These are phyloP conservation scores for Erynnis tages DNA, from an alignment of 2,888 invertebrate genomes.

Conservation along the genomic window DNA sequence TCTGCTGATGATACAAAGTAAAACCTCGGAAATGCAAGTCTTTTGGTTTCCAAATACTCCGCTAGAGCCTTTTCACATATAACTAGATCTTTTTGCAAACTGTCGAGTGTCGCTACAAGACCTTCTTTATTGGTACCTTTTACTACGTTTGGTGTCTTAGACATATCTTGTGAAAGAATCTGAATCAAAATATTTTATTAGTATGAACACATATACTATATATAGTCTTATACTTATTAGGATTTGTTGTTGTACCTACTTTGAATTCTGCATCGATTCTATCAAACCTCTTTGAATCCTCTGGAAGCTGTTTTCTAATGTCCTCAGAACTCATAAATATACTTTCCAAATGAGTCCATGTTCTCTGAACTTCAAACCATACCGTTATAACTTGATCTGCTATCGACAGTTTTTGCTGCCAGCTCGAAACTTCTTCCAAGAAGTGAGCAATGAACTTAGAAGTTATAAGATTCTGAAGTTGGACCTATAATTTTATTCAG, in stretches of 20 bases:
- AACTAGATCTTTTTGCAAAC: slow-evolving; percentile 90
- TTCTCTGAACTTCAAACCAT: slow-evolving; percentile 98
- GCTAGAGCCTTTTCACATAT: slow-evolving; percentile 98
- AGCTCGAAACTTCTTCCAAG: slow-evolving; percentile 94
- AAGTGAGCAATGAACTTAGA: slow-evolving; percentile 98
- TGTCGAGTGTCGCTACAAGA: slow-evolving; percentile 89
- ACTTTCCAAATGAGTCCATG: slow-evolving; percentile 98
- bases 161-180: slow-evolving; percentile 88
- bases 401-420: slow-evolving; percentile 95
- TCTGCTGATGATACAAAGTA: slow-evolving; percentile 99
- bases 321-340: slow-evolving; percentile 99
- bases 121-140: slow-evolving; percentile 94
- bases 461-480: slow-evolving; percentile 97
- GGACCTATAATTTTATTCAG: slow-evolving; percentile 81
- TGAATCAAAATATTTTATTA: slow-evolving; percentile 46
- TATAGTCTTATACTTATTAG: too few species aligned
- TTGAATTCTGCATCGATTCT: slow-evolving; percentile 95
- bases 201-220: too few species aligned
- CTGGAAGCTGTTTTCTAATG: slow-evolving; percentile 95
- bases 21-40: slow-evolving; percentile 96
- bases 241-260: slow-evolving; percentile 68
- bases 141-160: slow-evolving; percentile 93
- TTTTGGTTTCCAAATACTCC: slow-evolving; percentile 97
- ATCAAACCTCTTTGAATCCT: slow-evolving; percentile 96
- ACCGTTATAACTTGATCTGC: slow-evolving; percentile 96